Evolutionary conservation across 2,113 vertebrate genomes (phyloP).

Genomic region (Hepsetus odoe): DNA sequence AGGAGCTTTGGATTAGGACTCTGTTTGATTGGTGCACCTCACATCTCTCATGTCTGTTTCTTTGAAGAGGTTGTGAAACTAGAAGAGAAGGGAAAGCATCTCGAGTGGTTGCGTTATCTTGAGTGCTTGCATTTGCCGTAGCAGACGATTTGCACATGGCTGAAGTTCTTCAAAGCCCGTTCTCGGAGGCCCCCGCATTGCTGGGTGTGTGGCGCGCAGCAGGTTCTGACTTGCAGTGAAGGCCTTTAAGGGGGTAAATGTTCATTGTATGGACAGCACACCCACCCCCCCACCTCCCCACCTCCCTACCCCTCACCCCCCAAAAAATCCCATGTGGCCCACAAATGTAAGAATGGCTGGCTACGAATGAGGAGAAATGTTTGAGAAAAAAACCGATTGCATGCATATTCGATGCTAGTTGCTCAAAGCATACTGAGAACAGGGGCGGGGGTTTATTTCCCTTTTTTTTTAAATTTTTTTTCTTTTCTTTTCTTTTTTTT

Average conservation of each 20-base stretch:
- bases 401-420: conserved; percentile 12
- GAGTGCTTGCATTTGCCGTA: not conserved
- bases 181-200: conserved; percentile 8
- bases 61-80: conserved; percentile 19
- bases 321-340: not conserved
- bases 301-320: too few species aligned
- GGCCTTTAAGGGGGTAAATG: conserved; percentile 11
- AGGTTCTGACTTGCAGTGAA: conserved; percentile 25
- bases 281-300: too few species aligned
- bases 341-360: conserved; percentile 7
- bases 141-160: conserved; percentile 14
- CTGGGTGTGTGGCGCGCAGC: conserved; percentile 4
- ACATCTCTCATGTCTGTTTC: conserved; percentile 27
- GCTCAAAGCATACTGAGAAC: conserved; percentile 13
- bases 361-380: not conserved
- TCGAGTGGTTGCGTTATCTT: not conserved
- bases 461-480: conserved; percentile 31
- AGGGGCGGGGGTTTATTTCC: conserved; percentile 30
- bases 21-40: conserved; percentile 43
- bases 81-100: not conserved
- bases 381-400: too few species aligned
- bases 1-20: conserved; percentile 39
- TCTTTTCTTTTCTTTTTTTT: conserved; percentile 23
- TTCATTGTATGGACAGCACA: conserved; percentile 4
- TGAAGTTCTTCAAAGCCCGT: conserved; percentile 33